Percentiles rank a stretch among this genome's conserved stretches.
These are phyloP conservation scores for Sceloporus undulatus DNA, from an alignment of 2,113 vertebrate species.

Conservation along the genomic window DNA sequence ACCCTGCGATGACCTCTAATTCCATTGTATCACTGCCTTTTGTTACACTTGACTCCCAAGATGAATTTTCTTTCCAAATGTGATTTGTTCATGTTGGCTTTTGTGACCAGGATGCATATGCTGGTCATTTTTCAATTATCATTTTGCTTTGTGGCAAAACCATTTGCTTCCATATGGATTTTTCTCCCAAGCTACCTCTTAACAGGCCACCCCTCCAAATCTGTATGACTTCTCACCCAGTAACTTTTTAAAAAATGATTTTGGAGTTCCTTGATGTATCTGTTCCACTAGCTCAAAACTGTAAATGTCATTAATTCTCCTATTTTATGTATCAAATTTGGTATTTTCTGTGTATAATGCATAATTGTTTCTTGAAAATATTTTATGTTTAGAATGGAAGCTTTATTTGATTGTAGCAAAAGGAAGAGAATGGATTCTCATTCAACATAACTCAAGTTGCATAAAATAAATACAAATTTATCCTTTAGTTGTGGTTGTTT, in stretches of 20 bases:
- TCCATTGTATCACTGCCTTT: constrained; percentile 79
- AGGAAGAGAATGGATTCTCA: constrained; percentile 66
- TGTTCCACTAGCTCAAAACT: constrained; percentile 70
- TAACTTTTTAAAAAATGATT: constrained; percentile 65
- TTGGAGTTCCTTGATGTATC: constrained; percentile 58
- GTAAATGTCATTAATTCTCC: constrained; percentile 59
- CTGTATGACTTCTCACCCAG: constrained; percentile 59
- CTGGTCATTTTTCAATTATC: constrained; percentile 76
- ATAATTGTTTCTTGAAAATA: constrained; percentile 68
- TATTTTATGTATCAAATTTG: constrained; percentile 74
- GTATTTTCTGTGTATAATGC: constrained; percentile 69
- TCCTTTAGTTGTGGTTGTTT: constrained; percentile 70
- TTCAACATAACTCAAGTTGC: constrained; percentile 63
- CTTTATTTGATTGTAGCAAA: constrained; percentile 74
- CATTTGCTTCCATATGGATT: constrained; percentile 77
- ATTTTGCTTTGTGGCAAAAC: constrained; percentile 74
- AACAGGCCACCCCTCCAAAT: constrained; percentile 72
- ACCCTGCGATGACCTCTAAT: constrained; percentile 79
- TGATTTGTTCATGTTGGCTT: constrained; percentile 75
- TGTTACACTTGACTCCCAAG: constrained; percentile 73
- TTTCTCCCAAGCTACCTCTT: constrained; percentile 86
- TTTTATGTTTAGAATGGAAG: constrained; percentile 70
- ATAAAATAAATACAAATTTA: constrained; percentile 68
- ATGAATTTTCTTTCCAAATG: constrained; percentile 75
- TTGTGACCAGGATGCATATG: constrained; percentile 78